Evolutionary conservation across 2,888 invertebrate species (phyloP), one percentile per base, ranked within the genome.

Genomic region (Sylvicola fuscatus): DNA sequence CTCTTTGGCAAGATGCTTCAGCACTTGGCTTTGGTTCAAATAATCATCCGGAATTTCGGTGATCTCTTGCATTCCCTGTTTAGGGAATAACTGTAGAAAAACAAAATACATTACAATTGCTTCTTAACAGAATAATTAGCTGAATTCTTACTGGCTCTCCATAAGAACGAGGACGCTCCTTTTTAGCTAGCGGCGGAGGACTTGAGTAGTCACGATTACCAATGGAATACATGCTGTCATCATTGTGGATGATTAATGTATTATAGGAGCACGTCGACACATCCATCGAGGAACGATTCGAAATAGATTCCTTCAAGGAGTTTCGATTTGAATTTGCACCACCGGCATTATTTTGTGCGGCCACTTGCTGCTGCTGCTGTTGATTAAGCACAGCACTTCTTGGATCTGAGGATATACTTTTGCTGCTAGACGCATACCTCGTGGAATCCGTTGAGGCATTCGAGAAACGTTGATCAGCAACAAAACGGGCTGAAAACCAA

Each of bases 11-110:
- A 84, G 62, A 56, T 83, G 83, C 54, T 83, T 83, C 46, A 83
- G 56, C 16, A 83, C 80, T 42, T 81, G 81, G 2, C 81, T 80
- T 49, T 83, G 80, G 54, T 72, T 80, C 12, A 83, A 63, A 49
- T 81, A 83, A 58, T 83, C 82, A 48, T 80, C 80, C 1, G 83
- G 82, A 49, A 83, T 82, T 54, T 81, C 82, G 1, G 77, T 79
- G 47, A 83, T 78, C 61, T 82, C 82, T 59, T 75, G 66, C 40
- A 59, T 55, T 12, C 43, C 44, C 12, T 33, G 13, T 17, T n/a
- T 17, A 4, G 17, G n/a, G 17, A 33, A 33, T 17, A 10, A 17
- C 10, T 14, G 14, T 5, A 32, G n/a, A 30, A 27, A 29, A 12
- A 29, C 6, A 13, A 32, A 12, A 32, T 15, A 21, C 8, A 8